Percentiles rank a stretch among this genome's conserved stretches.
Conservation (phyloP, 2,888 invertebrate genomes). For the Alsophila aescularia region DNA sequence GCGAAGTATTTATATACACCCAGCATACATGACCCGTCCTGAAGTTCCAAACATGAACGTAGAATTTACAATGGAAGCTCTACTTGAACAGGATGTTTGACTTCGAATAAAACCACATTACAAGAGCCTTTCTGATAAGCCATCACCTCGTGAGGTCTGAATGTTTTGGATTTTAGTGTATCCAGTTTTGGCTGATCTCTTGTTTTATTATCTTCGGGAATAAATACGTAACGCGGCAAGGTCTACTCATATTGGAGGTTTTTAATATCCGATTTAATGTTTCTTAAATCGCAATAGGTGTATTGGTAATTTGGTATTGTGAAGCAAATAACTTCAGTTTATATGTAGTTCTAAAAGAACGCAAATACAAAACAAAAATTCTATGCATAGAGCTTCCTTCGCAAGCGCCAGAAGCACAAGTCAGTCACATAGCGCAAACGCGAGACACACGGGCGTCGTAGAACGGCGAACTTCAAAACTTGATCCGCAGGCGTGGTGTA, state of each 20-base stretch:
- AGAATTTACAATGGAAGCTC: slow-evolving; percentile 5
- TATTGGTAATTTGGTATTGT: not conserved
- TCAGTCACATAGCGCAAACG: not conserved
- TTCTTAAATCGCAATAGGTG: not conserved
- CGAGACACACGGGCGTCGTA: slow-evolving; percentile 9
- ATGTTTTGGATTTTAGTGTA: not conserved
- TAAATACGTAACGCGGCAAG: not conserved
- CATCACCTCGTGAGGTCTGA: slow-evolving; percentile 5
- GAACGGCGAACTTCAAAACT: slow-evolving; percentile 6
- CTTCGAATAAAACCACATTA: slow-evolving; percentile 17
- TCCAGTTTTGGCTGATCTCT: slow-evolving; percentile 4
- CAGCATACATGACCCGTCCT: slow-evolving; percentile 17
- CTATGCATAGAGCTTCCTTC: slow-evolving; percentile 2
- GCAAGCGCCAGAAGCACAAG: not conserved
- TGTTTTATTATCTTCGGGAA: not conserved
- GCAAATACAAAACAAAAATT: not conserved
- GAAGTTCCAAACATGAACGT: not conserved
- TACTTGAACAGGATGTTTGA: slow-evolving; percentile 8
- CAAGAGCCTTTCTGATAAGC: slow-evolving; percentile 14
- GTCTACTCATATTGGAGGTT: not conserved
- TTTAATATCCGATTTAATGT: not conserved
- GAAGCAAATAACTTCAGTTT: not conserved
- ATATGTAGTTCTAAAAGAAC: not conserved
- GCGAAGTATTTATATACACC: slow-evolving; percentile 65
- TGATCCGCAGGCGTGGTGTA: not conserved